Evolutionary conservation across 2,797 vertebrate genomes (phyloP).

Genomic region (Eulemur rubriventer): DNA sequence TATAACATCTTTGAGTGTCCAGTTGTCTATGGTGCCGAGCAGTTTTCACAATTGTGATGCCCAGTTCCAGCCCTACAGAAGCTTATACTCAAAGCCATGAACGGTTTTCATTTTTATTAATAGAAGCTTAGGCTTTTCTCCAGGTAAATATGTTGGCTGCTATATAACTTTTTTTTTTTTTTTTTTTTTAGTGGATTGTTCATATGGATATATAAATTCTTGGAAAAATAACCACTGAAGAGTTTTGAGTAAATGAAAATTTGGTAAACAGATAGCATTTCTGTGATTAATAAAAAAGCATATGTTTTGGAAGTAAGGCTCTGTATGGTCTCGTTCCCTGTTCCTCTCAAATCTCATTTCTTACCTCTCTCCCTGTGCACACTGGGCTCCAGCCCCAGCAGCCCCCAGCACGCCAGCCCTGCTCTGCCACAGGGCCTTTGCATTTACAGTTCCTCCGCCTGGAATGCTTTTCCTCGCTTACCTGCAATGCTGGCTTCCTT

Average conservation of each 20-base stretch:
- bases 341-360: background rate
- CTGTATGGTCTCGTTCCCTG: background rate
- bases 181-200: background rate
- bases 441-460: background rate
- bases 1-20: background rate
- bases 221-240: slow-evolving; percentile 12
- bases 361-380: background rate
- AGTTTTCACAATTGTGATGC: background rate
- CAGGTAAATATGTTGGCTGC: background rate
- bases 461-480: background rate
- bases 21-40: background rate
- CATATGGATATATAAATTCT: background rate
- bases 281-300: background rate
- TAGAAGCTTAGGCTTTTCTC: background rate
- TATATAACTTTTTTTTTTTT: background rate
- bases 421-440: background rate
- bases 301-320: background rate
- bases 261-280: background rate
- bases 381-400: background rate
- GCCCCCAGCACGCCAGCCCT: too few relatives aligned
- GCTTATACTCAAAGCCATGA: background rate
- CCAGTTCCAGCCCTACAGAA: background rate
- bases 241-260: slow-evolving; percentile 41
- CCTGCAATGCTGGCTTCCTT: background rate
- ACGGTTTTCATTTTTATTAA: slow-evolving; percentile 30